These are phyloP conservation scores for Cirrhinus molitorella DNA, from an alignment of 2,797 vertebrate genomes.

Conservation along the genomic window DNA sequence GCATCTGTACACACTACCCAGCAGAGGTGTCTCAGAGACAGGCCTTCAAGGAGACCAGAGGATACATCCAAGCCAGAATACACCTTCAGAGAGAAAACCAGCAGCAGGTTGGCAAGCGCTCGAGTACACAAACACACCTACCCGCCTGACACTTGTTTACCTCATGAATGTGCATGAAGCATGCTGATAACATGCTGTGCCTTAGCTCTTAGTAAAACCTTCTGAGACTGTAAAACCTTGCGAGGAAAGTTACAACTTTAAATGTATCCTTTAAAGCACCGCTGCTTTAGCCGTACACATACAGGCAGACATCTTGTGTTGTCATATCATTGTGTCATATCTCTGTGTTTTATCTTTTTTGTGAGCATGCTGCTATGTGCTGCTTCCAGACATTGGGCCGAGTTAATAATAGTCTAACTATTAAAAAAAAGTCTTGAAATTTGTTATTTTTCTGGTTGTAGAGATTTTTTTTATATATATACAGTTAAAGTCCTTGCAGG, in stretches of 20 bases:
- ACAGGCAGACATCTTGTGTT: too few relatives aligned
- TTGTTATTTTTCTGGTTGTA: too few relatives aligned
- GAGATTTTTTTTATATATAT: too few relatives aligned
- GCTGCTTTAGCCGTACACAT: neutral
- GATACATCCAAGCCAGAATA: conserved; percentile 94
- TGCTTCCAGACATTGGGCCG: too few relatives aligned
- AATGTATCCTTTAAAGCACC: neutral
- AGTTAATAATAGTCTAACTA: too few relatives aligned
- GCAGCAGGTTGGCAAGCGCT: conserved; percentile 85
- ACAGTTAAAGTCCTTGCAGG: too few relatives aligned
- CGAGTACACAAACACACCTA: conserved; percentile 39
- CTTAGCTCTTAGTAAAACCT: neutral
- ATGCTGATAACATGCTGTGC: neutral
- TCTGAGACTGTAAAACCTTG: neutral
- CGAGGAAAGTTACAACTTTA: neutral
- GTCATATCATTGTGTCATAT: too few relatives aligned
- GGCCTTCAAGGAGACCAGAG: conserved; percentile 96
- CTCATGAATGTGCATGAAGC: conserved; percentile 14
- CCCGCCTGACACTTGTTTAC: conserved; percentile 26
- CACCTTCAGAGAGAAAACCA: conserved; percentile 96
- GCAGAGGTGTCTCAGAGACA: conserved; percentile 97
- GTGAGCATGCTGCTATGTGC: too few relatives aligned
- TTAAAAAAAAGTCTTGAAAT: too few relatives aligned
- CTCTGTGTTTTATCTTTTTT: too few relatives aligned
- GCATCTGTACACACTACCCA: conserved; percentile 96